Evolutionary conservation across 1,140 invertebrate genomes (phyloP).

Genomic region (Paracyclopina nana): DNA sequence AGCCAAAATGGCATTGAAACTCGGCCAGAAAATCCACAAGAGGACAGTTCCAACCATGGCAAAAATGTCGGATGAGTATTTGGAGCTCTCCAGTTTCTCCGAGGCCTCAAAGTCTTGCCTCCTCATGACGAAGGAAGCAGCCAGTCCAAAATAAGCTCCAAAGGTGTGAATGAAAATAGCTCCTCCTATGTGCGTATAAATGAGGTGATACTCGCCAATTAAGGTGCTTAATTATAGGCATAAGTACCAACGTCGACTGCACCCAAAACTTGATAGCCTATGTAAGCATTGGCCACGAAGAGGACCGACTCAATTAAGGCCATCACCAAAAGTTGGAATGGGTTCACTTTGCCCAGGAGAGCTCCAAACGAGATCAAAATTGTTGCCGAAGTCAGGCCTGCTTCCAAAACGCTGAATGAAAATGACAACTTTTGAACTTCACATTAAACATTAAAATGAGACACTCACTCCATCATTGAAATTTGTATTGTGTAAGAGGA

Average conservation of each 20-base stretch:
- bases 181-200: constrained; percentile 34
- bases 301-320: constrained; percentile 28
- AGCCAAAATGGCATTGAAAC: constrained; percentile 32
- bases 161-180: constrained; percentile 37
- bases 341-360: constrained; percentile 30
- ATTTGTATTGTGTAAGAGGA: constrained; percentile 20
- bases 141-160: constrained; percentile 37
- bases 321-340: constrained; percentile 31
- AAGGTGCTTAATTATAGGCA: not conserved
- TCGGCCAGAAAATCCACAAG: constrained; percentile 36
- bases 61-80: constrained; percentile 31
- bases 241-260: constrained; percentile 21
- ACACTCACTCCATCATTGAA: not conserved
- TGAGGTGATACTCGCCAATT: constrained; percentile 24
- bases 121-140: constrained; percentile 21
- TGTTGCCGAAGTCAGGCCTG: constrained; percentile 30
- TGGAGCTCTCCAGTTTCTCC: constrained; percentile 20
- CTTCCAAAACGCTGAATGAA: constrained; percentile 27
- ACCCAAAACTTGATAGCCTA: constrained; percentile 25
- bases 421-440: constrained; percentile 22
- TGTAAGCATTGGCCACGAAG: constrained; percentile 28
- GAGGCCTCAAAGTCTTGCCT: constrained; percentile 18
- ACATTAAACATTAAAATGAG: not conserved
- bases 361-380: constrained; percentile 34
- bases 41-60: constrained; percentile 35